These are phyloP conservation scores for Crocodylus rhombifer DNA, from an alignment of 2,797 vertebrate species.

Conservation along the genomic window DNA sequence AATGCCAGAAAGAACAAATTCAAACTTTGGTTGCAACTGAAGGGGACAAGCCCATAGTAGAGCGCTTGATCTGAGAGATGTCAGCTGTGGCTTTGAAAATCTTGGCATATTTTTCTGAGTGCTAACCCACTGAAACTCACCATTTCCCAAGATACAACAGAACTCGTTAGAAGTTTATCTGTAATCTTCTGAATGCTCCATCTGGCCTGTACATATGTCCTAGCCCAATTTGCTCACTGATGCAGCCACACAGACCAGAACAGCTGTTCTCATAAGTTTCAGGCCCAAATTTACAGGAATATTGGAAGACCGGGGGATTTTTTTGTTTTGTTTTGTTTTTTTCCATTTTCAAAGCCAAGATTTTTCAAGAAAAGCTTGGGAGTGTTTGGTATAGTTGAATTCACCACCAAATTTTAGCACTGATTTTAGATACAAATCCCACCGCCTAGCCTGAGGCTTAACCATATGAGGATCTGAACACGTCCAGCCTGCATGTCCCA, in stretches of 20 bases:
- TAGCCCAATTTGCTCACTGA: not conserved
- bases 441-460: not conserved
- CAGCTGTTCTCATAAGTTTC: not conserved
- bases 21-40: not conserved
- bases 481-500: accelerated
- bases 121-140: not conserved
- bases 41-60: not conserved
- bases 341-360: not conserved
- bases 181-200: not conserved
- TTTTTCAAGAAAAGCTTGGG: not conserved
- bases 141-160: not conserved
- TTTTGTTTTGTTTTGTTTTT: not conserved
- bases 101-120: not conserved
- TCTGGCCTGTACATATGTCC: not conserved
- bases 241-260: not conserved
- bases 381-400: not conserved
- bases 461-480: accelerated
- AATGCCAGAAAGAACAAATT: not conserved
- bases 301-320: not conserved
- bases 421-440: not conserved
- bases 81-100: not conserved
- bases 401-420: not conserved
- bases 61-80: not conserved
- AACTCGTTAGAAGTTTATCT: not conserved
- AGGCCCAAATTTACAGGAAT: not conserved